Evolutionary conservation across 2,888 invertebrate genomes (phyloP).

Genomic region (Pachycephus smyrnensis): DNA sequence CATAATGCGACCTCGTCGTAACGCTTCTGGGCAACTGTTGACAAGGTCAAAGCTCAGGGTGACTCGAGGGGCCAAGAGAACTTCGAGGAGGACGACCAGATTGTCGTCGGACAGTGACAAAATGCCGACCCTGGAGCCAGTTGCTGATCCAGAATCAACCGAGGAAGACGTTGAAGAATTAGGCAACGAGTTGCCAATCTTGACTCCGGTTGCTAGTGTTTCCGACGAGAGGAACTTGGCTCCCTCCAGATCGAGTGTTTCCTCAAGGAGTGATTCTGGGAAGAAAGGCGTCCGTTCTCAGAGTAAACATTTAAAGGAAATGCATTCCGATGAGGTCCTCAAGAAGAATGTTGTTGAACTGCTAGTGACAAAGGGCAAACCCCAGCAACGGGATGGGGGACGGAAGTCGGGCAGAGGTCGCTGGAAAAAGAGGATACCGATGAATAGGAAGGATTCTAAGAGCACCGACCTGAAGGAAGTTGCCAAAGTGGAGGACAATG

Average conservation of each 20-base stretch:
- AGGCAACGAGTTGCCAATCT: constrained; percentile 42
- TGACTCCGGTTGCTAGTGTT: constrained; percentile 36
- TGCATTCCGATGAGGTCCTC: constrained; percentile 30
- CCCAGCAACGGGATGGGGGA: constrained; percentile 15
- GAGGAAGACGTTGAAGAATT: constrained; percentile 36
- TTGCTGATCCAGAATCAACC: constrained; percentile 21
- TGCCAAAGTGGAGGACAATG: background rate
- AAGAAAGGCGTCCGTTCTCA: constrained; percentile 6
- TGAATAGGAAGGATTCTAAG: constrained; percentile 5
- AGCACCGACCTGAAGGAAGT: background rate
- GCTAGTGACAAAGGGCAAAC: constrained; percentile 15
- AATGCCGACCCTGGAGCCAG: constrained; percentile 70
- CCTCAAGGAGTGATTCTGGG: background rate
- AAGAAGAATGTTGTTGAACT: constrained; percentile 27
- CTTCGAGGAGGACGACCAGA: constrained; percentile 39
- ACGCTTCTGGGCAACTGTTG: constrained; percentile 25
- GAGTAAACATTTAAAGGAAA: constrained; percentile 14
- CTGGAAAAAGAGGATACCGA: constrained; percentile 26
- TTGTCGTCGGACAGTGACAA: constrained; percentile 66
- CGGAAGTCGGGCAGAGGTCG: constrained; percentile 10
- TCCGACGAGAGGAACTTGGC: background rate
- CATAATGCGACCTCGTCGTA: background rate
- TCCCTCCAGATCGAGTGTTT: background rate
- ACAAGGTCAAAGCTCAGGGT: constrained; percentile 40
- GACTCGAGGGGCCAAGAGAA: background rate